Evolutionary conservation across 1,140 invertebrate genomes (phyloP), one percentile per base, ranked within the genome.

Genomic region (Pantala flavescens): DNA sequence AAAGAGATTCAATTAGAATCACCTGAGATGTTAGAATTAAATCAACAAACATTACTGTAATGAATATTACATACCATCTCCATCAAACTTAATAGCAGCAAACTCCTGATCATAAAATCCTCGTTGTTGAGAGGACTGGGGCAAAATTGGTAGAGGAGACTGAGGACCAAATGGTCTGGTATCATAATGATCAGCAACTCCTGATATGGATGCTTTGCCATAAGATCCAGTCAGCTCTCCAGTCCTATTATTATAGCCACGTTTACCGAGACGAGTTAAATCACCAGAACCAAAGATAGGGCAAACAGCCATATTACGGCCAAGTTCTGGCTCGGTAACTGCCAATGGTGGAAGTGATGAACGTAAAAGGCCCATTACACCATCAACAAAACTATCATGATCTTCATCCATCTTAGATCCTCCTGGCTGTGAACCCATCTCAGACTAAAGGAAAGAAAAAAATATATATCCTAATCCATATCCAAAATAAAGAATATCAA

Each of bases 81-180:
- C 84, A 75, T 91, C 90, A 76, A 93, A 87, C 78, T 89, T 87
- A 11, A 93, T 87, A 28, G 92, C 88, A 28, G 91, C 89, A 82
- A 97, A 97, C 84, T 97, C 95, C 86, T 96, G 93, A 83, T 95
- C 93, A 79, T 97, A 97, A 81, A 95, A 97, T 5, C 94, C 93
- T 81, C 94, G 86, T 79, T 94, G 92, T n/a, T 92, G 94, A 3
- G 91, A 90, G 21, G 87, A 82, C 63, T 88, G 85, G 74, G 88
- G 86, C 80, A 88, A 89, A 76, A 91, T 89, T 12, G 90, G 87
- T 36, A 90, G 79, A 0, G 91, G 90, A 79, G 90, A 87, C 19
- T 89, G 84, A 78, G 91, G 89, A 5, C 93, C 92, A 81, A 93
- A 94, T 19, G 93, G 93, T 82, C 91, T 87, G 0, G 90, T 92